Evolutionary conservation across 2,113 vertebrate species (phyloP).

Genomic region (Trogon surrucura): DNA sequence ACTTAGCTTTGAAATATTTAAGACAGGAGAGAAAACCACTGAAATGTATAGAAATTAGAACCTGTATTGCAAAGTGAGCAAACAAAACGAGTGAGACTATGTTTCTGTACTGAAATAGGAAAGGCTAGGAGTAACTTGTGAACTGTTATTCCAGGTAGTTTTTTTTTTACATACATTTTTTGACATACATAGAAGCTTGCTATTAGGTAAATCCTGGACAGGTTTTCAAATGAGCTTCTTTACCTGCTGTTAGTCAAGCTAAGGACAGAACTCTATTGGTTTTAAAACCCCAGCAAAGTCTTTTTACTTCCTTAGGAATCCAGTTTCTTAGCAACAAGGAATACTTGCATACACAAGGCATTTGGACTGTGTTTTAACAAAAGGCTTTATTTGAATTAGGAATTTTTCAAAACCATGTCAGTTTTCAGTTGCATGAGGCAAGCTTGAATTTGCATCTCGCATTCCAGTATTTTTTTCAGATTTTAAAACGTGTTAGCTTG

Average conservation of each 20-base stretch:
- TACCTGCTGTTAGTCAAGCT: neutral
- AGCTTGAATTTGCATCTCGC: neutral
- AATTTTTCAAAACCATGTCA: neutral
- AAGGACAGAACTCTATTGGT: neutral
- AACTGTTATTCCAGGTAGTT: neutral
- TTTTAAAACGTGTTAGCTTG: neutral
- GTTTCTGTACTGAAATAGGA: neutral
- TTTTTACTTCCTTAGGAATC: neutral
- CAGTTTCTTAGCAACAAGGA: conserved; percentile 24
- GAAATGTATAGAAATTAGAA: neutral
- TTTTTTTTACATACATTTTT: neutral
- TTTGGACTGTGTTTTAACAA: neutral
- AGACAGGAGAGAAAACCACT: neutral
- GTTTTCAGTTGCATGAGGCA: neutral
- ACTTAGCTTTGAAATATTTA: neutral
- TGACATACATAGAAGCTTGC: neutral
- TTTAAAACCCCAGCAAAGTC: neutral
- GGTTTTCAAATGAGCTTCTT: neutral
- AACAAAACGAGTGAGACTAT: accelerated
- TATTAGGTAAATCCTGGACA: neutral
- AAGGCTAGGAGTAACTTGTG: neutral
- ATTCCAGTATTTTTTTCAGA: neutral
- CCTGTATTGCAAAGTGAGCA: neutral
- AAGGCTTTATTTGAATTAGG: neutral
- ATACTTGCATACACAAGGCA: neutral